Conservation (phyloP, 2,888 invertebrate genomes). For the Drosophila tripunctata region DNA sequence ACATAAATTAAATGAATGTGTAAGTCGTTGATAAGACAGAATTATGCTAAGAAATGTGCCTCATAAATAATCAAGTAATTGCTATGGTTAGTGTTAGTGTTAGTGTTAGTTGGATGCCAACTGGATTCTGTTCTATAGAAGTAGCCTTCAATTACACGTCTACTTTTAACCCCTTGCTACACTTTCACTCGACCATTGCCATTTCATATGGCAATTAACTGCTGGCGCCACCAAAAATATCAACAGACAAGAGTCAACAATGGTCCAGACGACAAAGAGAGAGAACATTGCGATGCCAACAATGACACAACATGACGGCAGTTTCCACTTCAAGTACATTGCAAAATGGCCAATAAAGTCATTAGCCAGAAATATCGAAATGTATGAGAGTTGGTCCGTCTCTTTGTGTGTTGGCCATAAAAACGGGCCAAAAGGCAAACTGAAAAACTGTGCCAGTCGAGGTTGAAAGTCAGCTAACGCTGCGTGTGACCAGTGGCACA, state of each 20-base stretch:
- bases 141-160: slow-evolving; percentile 30
- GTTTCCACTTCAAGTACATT: slow-evolving; percentile 57
- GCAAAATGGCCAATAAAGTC: slow-evolving; percentile 73
- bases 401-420: slow-evolving; percentile 49
- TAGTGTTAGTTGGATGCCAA: slow-evolving; percentile 14
- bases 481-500: slow-evolving; percentile 77
- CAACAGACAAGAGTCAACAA: slow-evolving; percentile 46
- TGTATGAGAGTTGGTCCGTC: slow-evolving; percentile 12
- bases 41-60: slow-evolving; percentile 23
- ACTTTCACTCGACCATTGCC: slow-evolving; percentile 65
- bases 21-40: slow-evolving; percentile 45
- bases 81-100: slow-evolving; percentile 12
- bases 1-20: slow-evolving; percentile 65
- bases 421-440: slow-evolving; percentile 37
- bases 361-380: slow-evolving; percentile 56
- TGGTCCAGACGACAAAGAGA: slow-evolving; percentile 30
- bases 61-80: slow-evolving; percentile 39
- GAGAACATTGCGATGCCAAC: slow-evolving; percentile 49
- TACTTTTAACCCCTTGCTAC: slow-evolving; percentile 57
- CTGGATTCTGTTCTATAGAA: slow-evolving; percentile 8
- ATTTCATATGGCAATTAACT: slow-evolving; percentile 67
- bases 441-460: slow-evolving; percentile 27
- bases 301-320: slow-evolving; percentile 78
- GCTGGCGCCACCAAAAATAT: slow-evolving; percentile 73
- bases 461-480: slow-evolving; percentile 60